Conservation (phyloP, 2,797 vertebrate genomes). For the Pantherophis alleghaniensis region DNA sequence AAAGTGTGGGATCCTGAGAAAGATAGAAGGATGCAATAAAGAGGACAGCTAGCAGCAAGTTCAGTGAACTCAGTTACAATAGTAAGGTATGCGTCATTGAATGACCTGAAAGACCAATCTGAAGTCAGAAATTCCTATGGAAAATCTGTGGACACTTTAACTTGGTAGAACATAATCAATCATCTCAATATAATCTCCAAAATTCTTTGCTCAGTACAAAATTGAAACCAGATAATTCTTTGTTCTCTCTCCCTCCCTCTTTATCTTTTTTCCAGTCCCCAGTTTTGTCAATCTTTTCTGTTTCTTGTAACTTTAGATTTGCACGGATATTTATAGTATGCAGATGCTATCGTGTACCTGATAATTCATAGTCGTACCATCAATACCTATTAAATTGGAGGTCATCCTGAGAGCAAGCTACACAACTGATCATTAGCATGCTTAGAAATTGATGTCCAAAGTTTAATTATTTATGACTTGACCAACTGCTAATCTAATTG, state of each 20-base stretch:
- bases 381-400: not conserved
- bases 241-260: too few relatives aligned
- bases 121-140: not conserved
- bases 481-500: slow-evolving; percentile 59
- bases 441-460: slow-evolving; percentile 19
- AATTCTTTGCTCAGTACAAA: not conserved
- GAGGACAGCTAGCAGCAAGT: not conserved
- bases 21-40: not conserved
- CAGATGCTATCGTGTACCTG: not conserved
- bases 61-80: not conserved
- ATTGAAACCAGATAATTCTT: not conserved
- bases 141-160: not conserved
- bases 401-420: not conserved
- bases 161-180: not conserved
- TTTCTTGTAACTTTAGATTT: not conserved
- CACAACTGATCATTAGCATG: not conserved
- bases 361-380: not conserved
- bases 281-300: not conserved
- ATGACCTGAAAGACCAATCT: not conserved
- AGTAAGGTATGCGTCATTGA: not conserved
- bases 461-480: slow-evolving; percentile 15
- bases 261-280: not conserved
- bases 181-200: not conserved
- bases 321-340: not conserved
- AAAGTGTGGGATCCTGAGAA: not conserved